These are phyloP conservation scores for Xestia rhomboidea DNA, from an alignment of 2,888 invertebrate genomes.

Conservation along the genomic window DNA sequence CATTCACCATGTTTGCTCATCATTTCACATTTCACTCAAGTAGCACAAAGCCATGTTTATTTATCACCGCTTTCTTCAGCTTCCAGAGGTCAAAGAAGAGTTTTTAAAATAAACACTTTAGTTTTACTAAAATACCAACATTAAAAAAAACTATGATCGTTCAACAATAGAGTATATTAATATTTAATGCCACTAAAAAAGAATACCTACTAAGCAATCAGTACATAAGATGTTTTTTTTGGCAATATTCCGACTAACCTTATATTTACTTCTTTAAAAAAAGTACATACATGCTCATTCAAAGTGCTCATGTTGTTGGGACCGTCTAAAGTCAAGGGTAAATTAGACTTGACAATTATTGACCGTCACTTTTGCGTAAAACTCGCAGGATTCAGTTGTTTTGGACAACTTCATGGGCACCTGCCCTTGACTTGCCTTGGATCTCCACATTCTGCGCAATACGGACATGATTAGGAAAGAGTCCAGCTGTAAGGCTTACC, in stretches of 20 bases:
- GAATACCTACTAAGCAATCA: neutral
- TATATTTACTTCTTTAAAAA: neutral
- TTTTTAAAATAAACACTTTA: constrained; percentile 27
- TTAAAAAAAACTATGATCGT: neutral
- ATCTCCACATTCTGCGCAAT: neutral
- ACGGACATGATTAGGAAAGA: neutral
- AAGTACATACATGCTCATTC: neutral
- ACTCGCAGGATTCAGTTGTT: neutral
- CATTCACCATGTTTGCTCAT: constrained; percentile 28
- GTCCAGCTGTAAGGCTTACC: neutral
- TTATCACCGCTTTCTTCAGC: constrained; percentile 51
- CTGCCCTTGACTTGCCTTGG: neutral
- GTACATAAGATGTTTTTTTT: neutral
- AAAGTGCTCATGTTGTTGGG: neutral
- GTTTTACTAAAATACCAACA: neutral
- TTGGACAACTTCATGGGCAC: neutral
- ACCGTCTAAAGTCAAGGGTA: neutral
- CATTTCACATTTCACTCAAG: constrained; percentile 20
- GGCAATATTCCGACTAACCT: neutral
- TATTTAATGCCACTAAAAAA: constrained; percentile 9
- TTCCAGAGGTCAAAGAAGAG: constrained; percentile 21
- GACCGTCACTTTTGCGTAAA: neutral
- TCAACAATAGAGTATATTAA: constrained; percentile 9
- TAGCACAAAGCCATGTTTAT: constrained; percentile 35
- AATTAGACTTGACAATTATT: neutral